A percentile compares a stretch with the other conserved stretches of the same genome.
Conservation (phyloP, 2,113 vertebrate genomes). For the Pardalotus punctatus region DNA sequence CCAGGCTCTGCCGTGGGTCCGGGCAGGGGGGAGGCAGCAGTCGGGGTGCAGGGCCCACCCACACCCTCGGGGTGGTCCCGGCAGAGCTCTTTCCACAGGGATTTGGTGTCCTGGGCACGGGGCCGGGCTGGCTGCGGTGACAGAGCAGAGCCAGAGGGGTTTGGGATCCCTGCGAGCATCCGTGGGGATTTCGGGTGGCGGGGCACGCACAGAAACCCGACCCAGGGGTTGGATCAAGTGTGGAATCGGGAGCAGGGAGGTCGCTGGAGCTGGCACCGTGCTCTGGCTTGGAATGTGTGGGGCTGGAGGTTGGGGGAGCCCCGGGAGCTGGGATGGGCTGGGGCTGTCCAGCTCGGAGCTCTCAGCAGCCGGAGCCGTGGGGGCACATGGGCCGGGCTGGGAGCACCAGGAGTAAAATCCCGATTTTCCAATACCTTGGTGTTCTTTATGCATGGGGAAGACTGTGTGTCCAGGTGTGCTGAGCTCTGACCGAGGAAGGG, state of each 20-base stretch:
- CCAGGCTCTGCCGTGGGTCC: fast-evolving
- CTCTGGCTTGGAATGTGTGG: not conserved
- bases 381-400: fast-evolving
- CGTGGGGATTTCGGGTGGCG: fast-evolving
- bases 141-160: not conserved
- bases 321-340: not conserved
- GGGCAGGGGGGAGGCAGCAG: no score
- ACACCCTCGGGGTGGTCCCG: fast-evolving
- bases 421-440: fast-evolving
- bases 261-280: not conserved
- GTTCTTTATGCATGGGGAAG: fast-evolving
- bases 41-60: not conserved
- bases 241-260: not conserved
- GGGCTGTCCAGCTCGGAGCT: not conserved
- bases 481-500: not conserved
- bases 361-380: not conserved
- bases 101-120: fast-evolving
- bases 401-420: not conserved
- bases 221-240: not conserved
- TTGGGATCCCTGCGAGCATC: not conserved
- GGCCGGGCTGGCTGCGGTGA: fast-evolving
- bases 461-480: fast-evolving
- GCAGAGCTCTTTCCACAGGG: fast-evolving
- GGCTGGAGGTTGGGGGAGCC: not conserved
- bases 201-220: not conserved